These are phyloP conservation scores for Oxyruncus cristatus DNA, from an alignment of 2,113 vertebrate species.

Conservation along the genomic window DNA sequence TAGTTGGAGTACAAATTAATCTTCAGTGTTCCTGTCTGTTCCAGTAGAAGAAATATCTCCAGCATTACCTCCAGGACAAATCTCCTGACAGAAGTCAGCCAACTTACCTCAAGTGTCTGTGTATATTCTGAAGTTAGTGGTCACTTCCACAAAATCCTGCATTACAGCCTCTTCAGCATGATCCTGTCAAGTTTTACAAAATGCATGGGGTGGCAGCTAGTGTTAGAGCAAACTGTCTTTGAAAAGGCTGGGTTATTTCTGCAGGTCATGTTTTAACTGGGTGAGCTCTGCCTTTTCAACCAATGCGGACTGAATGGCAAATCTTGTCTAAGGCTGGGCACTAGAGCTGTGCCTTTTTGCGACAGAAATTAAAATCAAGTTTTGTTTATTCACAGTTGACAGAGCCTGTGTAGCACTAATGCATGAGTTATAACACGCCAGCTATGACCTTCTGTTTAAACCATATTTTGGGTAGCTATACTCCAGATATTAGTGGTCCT, in stretches of 20 bases:
- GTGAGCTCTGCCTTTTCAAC: neutral
- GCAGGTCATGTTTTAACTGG: neutral
- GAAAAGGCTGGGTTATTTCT: neutral
- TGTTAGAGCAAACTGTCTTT: neutral
- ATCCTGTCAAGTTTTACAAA: neutral
- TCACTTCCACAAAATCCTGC: neutral
- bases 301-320: neutral
- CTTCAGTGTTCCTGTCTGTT: neutral
- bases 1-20: neutral
- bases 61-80: neutral
- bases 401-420: neutral
- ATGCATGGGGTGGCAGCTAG: neutral
- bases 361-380: neutral
- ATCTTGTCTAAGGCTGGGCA: neutral
- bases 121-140: neutral
- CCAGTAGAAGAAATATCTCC: neutral
- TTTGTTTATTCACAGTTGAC: neutral
- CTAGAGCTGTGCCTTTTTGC: neutral
- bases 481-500: neutral
- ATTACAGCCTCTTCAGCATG: neutral
- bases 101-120: neutral
- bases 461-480: neutral
- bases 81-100: neutral
- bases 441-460: neutral
- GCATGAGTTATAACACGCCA: neutral